A percentile compares a stretch with the other conserved stretches of the same genome.
These are phyloP conservation scores for Drosophila subobscura DNA, from an alignment of 1,140 invertebrate genomes.

Conservation along the genomic window DNA sequence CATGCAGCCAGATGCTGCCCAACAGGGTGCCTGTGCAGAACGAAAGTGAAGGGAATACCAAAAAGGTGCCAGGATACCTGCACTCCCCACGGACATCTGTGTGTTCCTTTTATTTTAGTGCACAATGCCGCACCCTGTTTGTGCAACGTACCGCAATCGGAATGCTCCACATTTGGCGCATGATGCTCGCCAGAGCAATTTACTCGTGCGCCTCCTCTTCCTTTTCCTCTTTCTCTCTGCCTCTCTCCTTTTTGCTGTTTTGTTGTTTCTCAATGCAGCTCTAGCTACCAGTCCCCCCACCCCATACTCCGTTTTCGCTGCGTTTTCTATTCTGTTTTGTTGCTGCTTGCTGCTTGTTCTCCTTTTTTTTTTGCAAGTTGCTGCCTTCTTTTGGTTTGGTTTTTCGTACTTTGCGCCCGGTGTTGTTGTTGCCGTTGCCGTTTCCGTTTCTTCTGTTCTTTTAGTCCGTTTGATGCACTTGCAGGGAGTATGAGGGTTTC, in stretches of 20 bases:
- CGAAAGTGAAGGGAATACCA: too few species aligned
- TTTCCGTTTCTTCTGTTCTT: constrained; percentile 12
- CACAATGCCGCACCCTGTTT: constrained; percentile 29
- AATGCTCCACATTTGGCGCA: constrained; percentile 62
- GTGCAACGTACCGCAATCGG: constrained; percentile 37
- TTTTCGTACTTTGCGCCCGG: background rate
- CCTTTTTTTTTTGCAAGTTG: constrained; percentile 3
- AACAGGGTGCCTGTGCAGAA: constrained; percentile 9
- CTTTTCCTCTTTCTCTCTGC: constrained; percentile 4
- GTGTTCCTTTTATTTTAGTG: background rate
- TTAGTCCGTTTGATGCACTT: constrained; percentile 2
- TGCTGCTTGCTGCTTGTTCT: background rate
- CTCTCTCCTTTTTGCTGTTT: constrained; percentile 30
- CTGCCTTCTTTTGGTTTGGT: constrained; percentile 20
- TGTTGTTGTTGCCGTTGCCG: constrained; percentile 1
- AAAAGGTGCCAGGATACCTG: too few species aligned
- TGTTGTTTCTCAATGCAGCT: constrained; percentile 3
- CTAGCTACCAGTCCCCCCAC: too few species aligned
- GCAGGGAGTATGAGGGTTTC: too few species aligned
- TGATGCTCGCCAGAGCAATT: constrained; percentile 65
- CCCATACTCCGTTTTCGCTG: background rate
- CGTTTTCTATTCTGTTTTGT: constrained; percentile 33
- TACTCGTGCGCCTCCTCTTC: constrained; percentile 45
- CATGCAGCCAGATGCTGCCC: background rate
- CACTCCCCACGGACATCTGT: background rate